phyloP scores from a whole-genome alignment of 2,113 vertebrate genomes.

The Macroglossus sobrinus region DNA sequence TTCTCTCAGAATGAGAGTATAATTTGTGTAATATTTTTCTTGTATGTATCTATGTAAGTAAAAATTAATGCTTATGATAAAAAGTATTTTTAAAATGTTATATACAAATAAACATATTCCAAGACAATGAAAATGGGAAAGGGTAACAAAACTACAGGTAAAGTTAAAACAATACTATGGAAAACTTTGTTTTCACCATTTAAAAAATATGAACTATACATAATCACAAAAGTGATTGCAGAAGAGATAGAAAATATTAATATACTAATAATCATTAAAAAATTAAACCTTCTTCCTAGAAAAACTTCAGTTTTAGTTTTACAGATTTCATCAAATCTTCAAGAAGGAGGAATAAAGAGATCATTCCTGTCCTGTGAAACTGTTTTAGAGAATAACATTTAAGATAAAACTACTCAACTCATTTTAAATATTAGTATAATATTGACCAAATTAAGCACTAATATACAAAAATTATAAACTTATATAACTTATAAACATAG shows the following conservation, averaged over 20 bases:
- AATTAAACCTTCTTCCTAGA: not conserved
- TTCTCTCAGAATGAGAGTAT: not conserved
- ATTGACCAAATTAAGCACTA: not conserved
- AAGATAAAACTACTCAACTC: not conserved
- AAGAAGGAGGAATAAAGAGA: not conserved
- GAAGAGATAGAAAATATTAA: not conserved
- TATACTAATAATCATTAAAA: not conserved
- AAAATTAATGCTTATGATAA: not conserved
- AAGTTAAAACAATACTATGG: not conserved
- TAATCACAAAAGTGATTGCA: not conserved
- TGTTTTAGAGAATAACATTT: constrained; percentile 16
- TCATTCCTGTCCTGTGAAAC: not conserved
- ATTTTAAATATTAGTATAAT: constrained; percentile 2
- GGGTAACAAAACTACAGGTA: not conserved
- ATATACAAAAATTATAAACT: not conserved
- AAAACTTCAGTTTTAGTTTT: not conserved
- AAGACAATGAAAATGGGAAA: not conserved
- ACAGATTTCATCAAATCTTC: not conserved
- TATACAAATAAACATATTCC: not conserved
- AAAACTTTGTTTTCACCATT: not conserved
- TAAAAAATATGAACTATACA: not conserved
- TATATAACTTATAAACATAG: not conserved
- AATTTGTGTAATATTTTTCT: not conserved
- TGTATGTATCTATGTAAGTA: not conserved
- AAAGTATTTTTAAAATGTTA: not conserved